These are phyloP conservation scores for Sepiola atlantica DNA, from an alignment of 2,888 invertebrate species.

Conservation along the genomic window DNA sequence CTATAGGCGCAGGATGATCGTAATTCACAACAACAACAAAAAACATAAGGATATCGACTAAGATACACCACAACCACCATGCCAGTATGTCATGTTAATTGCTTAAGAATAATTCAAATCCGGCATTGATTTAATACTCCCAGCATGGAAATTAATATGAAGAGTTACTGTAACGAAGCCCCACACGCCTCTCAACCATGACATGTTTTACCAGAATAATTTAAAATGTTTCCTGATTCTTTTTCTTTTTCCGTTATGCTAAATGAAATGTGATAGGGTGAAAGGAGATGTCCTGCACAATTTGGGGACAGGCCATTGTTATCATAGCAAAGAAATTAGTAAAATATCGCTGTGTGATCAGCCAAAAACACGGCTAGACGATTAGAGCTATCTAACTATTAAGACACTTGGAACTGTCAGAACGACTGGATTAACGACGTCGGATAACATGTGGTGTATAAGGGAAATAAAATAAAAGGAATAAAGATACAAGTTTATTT, in stretches of 20 bases:
- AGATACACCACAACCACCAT: background rate
- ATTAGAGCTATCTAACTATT: background rate
- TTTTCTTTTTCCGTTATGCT: background rate
- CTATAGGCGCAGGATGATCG: too few species aligned
- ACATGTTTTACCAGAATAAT: background rate
- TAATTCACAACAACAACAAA: too few species aligned
- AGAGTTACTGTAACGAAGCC: background rate
- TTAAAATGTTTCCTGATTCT: background rate
- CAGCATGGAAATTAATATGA: background rate
- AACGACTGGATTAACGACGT: background rate
- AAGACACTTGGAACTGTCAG: background rate
- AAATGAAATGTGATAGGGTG: background rate
- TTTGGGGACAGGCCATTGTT: background rate
- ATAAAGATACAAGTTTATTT: too few species aligned
- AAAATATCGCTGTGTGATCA: background rate
- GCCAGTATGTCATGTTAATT: background rate
- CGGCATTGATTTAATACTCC: background rate
- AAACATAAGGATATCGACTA: background rate
- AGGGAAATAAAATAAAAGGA: background rate
- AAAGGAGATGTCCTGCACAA: background rate
- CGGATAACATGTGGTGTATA: background rate
- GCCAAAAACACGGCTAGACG: background rate
- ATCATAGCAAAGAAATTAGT: background rate
- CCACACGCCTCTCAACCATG: background rate
- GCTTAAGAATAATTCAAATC: background rate